Evolutionary conservation across 2,888 invertebrate species (phyloP).

Genomic region (Drosophila meridionalis): DNA sequence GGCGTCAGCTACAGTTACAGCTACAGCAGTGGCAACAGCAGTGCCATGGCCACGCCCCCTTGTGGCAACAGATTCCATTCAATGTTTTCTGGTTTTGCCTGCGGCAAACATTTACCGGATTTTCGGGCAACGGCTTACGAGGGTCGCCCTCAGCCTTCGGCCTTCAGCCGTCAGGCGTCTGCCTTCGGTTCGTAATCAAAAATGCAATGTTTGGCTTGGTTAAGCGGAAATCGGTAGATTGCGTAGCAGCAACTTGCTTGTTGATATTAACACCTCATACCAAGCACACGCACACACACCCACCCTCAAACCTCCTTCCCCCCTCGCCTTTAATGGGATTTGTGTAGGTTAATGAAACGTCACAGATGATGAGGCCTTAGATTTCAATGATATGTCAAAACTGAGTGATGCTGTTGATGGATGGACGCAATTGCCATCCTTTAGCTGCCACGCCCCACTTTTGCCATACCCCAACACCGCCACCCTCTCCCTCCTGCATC

Average conservation of each 20-base stretch:
- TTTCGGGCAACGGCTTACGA: conserved; percentile 10
- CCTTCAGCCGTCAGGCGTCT: conserved; percentile 43
- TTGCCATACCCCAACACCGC: not conserved
- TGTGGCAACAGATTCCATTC: conserved; percentile 9
- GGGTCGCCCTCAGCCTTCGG: conserved; percentile 47
- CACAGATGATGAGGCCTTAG: conserved; percentile 77
- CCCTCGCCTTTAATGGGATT: conserved; percentile 25
- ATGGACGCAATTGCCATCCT: conserved; percentile 56
- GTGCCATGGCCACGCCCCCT: conserved; percentile 37
- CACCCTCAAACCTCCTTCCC: not conserved
- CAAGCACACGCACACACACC: not conserved
- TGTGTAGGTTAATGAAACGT: conserved; percentile 80
- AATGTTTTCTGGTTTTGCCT: conserved; percentile 40
- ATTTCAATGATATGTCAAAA: conserved; percentile 82
- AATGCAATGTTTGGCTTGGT: conserved; percentile 82
- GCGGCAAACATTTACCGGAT: conserved; percentile 33
- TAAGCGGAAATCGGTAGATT: conserved; percentile 81
- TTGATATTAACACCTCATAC: conserved; percentile 76
- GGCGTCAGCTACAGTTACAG: conserved; percentile 20
- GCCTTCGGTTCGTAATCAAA: conserved; percentile 71
- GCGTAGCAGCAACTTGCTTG: conserved; percentile 72
- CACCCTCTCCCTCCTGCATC: too few relatives aligned
- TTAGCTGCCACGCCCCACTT: conserved; percentile 12
- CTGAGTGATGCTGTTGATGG: conserved; percentile 82
- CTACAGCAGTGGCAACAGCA: conserved; percentile 16